Conservation (phyloP, 1,140 invertebrate genomes). For the Melitaea cinxia region DNA sequence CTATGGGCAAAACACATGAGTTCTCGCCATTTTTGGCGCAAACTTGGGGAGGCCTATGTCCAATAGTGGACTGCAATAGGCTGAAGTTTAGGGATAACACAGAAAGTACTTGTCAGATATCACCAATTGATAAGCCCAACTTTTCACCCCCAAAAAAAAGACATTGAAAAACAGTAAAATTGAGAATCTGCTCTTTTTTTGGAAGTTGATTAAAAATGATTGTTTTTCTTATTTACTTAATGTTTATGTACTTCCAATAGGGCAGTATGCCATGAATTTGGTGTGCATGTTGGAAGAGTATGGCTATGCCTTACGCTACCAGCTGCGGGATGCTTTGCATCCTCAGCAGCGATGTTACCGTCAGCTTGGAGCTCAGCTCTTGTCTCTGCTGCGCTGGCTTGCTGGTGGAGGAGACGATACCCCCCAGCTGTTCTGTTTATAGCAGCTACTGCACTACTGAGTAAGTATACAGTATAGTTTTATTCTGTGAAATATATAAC, state of each 20-base stretch:
- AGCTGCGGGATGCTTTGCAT: slow-evolving; percentile 95
- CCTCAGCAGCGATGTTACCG: slow-evolving; percentile 94
- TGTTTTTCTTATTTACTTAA: neutral
- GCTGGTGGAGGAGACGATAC: slow-evolving; percentile 92
- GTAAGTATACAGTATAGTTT: slow-evolving; percentile 58
- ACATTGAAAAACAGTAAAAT: no score
- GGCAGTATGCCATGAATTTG: slow-evolving; percentile 93
- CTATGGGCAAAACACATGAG: no score
- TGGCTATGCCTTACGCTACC: slow-evolving; percentile 92
- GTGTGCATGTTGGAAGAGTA: slow-evolving; percentile 92
- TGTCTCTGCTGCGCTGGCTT: slow-evolving; percentile 90
- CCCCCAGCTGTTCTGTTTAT: slow-evolving; percentile 91
- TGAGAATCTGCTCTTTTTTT: neutral
- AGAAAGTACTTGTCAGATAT: no score
- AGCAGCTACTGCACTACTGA: slow-evolving; percentile 88
- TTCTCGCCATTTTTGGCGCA: no score
- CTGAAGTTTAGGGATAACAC: no score
- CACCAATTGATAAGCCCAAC: no score
- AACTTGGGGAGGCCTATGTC: no score
- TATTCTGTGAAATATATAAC: no score
- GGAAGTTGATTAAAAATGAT: no score
- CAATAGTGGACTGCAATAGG: no score
- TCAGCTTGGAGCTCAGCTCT: slow-evolving; percentile 96
- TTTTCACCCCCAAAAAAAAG: no score
- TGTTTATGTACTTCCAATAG: slow-evolving; percentile 75